These are phyloP conservation scores for Drosophila colorata DNA, from an alignment of 2,888 invertebrate species.

Conservation along the genomic window DNA sequence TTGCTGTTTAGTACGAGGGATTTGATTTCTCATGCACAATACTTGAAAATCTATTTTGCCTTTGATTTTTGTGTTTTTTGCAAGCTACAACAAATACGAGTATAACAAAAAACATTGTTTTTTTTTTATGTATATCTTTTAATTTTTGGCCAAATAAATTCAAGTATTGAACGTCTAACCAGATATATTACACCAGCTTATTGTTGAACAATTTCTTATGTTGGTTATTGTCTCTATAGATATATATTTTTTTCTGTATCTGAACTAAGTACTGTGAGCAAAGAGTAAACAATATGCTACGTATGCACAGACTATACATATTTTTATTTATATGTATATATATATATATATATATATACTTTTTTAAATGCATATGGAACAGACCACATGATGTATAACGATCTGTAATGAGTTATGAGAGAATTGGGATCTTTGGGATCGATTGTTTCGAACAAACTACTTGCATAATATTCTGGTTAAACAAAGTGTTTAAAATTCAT, in stretches of 20 bases:
- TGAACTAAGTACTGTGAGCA: conserved; percentile 36
- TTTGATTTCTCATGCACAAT: conserved; percentile 85
- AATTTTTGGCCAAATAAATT: conserved; percentile 82
- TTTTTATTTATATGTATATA: conserved; percentile 4
- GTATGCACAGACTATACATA: conserved; percentile 37
- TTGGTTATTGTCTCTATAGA: conserved; percentile 63
- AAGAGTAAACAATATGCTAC: conserved; percentile 48
- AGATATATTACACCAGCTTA: conserved; percentile 85
- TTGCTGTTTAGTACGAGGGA: conserved; percentile 84
- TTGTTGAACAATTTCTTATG: conserved; percentile 82
- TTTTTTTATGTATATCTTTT: conserved; percentile 22
- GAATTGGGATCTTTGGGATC: conserved; percentile 24
- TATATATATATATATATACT: too few relatives aligned
- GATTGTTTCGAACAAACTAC: conserved; percentile 81
- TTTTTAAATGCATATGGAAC: conserved; percentile 22
- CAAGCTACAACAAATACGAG: conserved; percentile 54
- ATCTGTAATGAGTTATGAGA: conserved; percentile 27
- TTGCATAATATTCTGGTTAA: conserved; percentile 85
- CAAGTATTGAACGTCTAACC: conserved; percentile 84
- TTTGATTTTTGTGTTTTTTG: conserved; percentile 45
- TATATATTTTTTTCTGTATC: conserved; percentile 29
- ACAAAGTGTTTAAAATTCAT: conserved; percentile 69
- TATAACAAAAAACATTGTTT: conserved; percentile 51
- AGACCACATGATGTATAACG: conserved; percentile 31
- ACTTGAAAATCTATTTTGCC: conserved; percentile 83